These are phyloP conservation scores for Menidia menidia DNA, from an alignment of 2,797 vertebrate genomes.

Conservation along the genomic window DNA sequence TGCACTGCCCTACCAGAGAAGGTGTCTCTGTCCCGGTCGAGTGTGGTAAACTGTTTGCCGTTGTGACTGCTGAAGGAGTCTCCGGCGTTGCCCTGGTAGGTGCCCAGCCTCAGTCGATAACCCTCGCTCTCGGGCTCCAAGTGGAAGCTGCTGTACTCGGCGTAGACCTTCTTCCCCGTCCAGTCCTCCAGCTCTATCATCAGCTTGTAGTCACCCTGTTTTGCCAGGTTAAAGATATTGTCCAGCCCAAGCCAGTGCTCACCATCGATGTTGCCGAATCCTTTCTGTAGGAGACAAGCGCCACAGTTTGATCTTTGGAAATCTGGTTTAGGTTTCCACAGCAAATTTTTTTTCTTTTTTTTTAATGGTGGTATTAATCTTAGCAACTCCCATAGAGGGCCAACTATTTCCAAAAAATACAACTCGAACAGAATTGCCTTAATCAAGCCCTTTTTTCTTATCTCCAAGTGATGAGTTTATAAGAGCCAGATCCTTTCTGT, in stretches of 20 bases:
- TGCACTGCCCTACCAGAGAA: slow-evolving; percentile 86
- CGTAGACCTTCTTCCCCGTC: slow-evolving; percentile 97
- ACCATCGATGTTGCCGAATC: slow-evolving; percentile 96
- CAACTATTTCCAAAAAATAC: slow-evolving; percentile 39
- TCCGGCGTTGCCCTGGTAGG: slow-evolving; percentile 96
- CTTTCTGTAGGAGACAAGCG: slow-evolving; percentile 85
- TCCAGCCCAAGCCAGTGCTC: slow-evolving; percentile 98
- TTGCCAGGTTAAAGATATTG: slow-evolving; percentile 92
- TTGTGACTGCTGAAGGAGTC: slow-evolving; percentile 97
- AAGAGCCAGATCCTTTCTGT: slow-evolving; percentile 23
- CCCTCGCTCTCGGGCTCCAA: slow-evolving; percentile 93
- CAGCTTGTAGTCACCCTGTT: slow-evolving; percentile 94
- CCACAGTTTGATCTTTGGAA: slow-evolving; percentile 1
- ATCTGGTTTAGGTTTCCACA: slow-evolving; percentile 1
- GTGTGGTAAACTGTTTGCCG: slow-evolving; percentile 96
- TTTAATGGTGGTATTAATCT: not conserved
- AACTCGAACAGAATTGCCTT: slow-evolving; percentile 29
- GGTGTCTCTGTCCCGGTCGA: slow-evolving; percentile 94
- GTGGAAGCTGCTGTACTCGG: slow-evolving; percentile 96
- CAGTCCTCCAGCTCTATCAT: slow-evolving; percentile 98
- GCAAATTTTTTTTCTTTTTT: not conserved
- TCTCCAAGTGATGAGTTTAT: slow-evolving; percentile 25
- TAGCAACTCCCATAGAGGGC: not conserved
- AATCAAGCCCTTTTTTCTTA: slow-evolving; percentile 25
- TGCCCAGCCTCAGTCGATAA: slow-evolving; percentile 91